These are phyloP conservation scores for Vanacampus margaritifer DNA, from an alignment of 2,113 vertebrate genomes.

Conservation along the genomic window DNA sequence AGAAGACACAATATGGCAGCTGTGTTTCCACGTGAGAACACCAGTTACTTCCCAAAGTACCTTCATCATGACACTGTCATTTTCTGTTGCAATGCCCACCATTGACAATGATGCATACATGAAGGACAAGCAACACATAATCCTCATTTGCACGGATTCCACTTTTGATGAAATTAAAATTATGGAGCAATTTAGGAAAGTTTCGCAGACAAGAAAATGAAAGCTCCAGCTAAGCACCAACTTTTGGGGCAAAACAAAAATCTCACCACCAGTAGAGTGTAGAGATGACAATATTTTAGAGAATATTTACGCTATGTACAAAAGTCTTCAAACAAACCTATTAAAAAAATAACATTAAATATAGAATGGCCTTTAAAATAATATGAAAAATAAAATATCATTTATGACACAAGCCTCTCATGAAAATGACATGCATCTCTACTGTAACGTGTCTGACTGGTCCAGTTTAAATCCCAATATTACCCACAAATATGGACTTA, in stretches of 20 bases:
- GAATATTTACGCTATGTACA: not conserved
- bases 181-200: not conserved
- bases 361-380: not conserved
- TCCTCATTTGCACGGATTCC: not conserved
- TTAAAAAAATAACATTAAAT: constrained; percentile 21
- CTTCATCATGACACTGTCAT: constrained; percentile 10
- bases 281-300: not conserved
- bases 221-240: not conserved
- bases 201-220: constrained; percentile 1
- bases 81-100: constrained; percentile 10
- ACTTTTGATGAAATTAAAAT: constrained; percentile 1
- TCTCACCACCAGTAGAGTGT: not conserved
- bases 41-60: not conserved
- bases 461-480: constrained; percentile 43
- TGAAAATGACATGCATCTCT: not conserved
- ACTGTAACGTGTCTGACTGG: constrained; percentile 9
- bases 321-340: constrained; percentile 20
- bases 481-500: constrained; percentile 54
- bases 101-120: not conserved
- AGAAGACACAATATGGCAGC: constrained; percentile 37
- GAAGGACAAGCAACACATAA: not conserved
- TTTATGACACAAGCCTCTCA: constrained; percentile 20
- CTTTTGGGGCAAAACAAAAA: not conserved
- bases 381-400: constrained; percentile 23
- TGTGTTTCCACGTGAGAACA: constrained; percentile 19